Evolutionary conservation across 2,113 vertebrate species (phyloP), one percentile per base, ranked within the genome.

Genomic region (Nesoenas mayeri): DNA sequence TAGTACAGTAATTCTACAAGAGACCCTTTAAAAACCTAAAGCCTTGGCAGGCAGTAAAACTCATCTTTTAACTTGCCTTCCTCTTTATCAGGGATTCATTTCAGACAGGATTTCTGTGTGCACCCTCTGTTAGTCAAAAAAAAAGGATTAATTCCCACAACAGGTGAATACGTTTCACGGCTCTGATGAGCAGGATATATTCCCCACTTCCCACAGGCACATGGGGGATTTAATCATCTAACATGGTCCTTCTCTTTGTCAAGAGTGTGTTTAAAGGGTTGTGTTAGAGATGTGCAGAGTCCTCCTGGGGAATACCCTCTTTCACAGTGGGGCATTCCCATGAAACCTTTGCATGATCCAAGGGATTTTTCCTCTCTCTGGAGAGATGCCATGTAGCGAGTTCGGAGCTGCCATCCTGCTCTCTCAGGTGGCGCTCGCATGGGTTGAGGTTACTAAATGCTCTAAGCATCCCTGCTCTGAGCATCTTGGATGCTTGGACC

Each of bases 71-170:
- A 81, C 86, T 75, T 82, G 32, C 32, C 72, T 92, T 75, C 54
- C 44, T 83, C 57, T 95, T 92, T 91, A 89, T 85, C 71, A 28
- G 67, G 89, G 88, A 74, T 94, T 95, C 93, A 58, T 95, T 95
- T 96, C 93, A 93, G 88, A 21, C 62, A 53, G 92, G 79, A 93
- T 92, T 95, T 93, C 92, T 13, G 2, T 32, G 53, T 60, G 69
- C 70, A 66, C 34, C 12, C 72, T 91, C 64, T 40, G 51, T 72
- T 91, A 64, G 56, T 42, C 9, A 38, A 54, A 75, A 79, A 58
- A 40, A 47, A 40, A 29, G 67, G 85, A 91, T 97, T 96, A 93
- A 74, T 90, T 92, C 73, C 54, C 70, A 64, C 66, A 95, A 95
- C 87, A 96, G 64, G 89, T 82, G 83, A 73, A 48, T 91, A 6